Evolutionary conservation across 30 jellyfish, hydroid and myxozoan genomes (phyloP), one percentile per base, ranked within the genome.

Genomic region (Aurelia coerulea): DNA sequence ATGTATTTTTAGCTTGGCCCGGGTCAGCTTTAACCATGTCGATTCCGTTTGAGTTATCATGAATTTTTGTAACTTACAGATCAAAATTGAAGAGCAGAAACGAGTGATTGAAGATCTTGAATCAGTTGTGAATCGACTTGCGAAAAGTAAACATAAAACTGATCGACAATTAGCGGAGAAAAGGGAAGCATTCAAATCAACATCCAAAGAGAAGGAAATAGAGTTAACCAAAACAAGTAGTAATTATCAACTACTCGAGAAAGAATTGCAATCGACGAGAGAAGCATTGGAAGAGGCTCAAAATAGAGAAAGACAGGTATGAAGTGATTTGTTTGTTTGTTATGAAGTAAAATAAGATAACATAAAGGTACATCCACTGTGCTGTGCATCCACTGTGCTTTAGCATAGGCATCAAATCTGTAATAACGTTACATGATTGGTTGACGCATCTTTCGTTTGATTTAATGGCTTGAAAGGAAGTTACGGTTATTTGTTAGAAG

Each of bases 261-360:
- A 65, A 2, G 97, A 89, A 65, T 49, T 89, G 68, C 78, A 76
- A 39, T 16, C 46, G 10, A 73, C 97, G 23, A 89, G 62, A 37
- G 79, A 59, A 4, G 84, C 87, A 3, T 74, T 89, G 29, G 90
- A 80, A 42, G 92, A 77, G 16, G 53, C 92, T 4, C 75, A 74
- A 50, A 75, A 67, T 16, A 73, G 97, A 73, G 97, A 89, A 59
- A 89, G 66, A 65, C 97, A 89, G 97, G 97, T 89, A 37, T 2
- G 74, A 53, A 4, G n/a, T 4, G 33, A 69, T 31, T 15, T 17
- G 23, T 5, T 59, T 4, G 18, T 14, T 17, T 15, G 23, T n/a
- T 2, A 54, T 46, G 87, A 37, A 19, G 31, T 17, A 7, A 50
- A 74, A 41, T 15, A 17, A 74, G 2, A 0, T 35, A 7, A 0